A percentile compares a stretch with the other conserved stretches of the same genome.
These are phyloP conservation scores for Tribolium madens DNA, from an alignment of 1,140 invertebrate genomes.

Conservation along the genomic window DNA sequence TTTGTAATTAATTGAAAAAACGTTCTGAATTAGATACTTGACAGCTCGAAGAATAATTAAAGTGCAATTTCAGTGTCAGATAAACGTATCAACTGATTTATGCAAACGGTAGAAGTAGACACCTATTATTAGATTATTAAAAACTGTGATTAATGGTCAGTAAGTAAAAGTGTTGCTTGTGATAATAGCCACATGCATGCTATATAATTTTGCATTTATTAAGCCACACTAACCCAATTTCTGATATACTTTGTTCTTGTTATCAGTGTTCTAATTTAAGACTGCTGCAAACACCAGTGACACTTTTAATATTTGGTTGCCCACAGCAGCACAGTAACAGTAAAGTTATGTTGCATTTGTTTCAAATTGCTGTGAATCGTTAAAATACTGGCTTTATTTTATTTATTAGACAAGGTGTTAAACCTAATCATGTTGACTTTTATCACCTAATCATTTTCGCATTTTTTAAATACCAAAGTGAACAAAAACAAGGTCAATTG, in stretches of 20 bases:
- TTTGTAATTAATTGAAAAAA: background rate
- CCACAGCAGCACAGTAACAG: background rate
- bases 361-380: too few species aligned
- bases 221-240: background rate
- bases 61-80: background rate
- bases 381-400: too few species aligned
- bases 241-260: background rate
- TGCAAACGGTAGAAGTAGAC: slow-evolving; percentile 11
- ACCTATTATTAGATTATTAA: slow-evolving; percentile 20
- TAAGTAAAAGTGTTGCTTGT: slow-evolving; percentile 20
- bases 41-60: slow-evolving; percentile 4
- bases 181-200: background rate
- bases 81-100: slow-evolving; percentile 13
- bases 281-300: slow-evolving; percentile 2
- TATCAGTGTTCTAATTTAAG: background rate
- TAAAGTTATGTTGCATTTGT: too few species aligned
- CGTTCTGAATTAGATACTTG: background rate
- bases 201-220: background rate
- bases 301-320: slow-evolving; percentile 2
- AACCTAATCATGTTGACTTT: too few species aligned
- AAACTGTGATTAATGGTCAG: slow-evolving; percentile 17
- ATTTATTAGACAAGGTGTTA: too few species aligned
- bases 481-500: too few species aligned
- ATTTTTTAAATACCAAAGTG: too few species aligned
- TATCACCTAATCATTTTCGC: too few species aligned